A percentile compares a stretch with the other conserved stretches of the same genome.
Conservation (phyloP, 2,113 vertebrate genomes). For the Channa maculata region DNA sequence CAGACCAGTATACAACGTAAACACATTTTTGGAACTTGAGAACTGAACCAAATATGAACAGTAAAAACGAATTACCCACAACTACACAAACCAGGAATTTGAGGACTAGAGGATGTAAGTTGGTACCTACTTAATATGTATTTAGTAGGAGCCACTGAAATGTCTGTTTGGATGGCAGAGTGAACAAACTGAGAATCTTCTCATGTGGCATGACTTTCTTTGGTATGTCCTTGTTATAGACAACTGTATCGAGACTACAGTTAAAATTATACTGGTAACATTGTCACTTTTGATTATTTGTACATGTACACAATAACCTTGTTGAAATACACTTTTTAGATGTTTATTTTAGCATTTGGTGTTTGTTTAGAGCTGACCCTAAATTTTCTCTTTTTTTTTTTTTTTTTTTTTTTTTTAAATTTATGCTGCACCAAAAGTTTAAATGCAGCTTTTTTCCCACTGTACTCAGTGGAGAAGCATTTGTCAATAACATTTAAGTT, state of each 20-base stretch:
- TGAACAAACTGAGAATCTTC: conserved; percentile 41
- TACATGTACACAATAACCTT: conserved; percentile 69
- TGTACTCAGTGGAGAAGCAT: conserved; percentile 40
- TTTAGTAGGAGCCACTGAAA: conserved; percentile 55
- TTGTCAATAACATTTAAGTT: conserved; percentile 37
- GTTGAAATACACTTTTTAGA: conserved; percentile 70
- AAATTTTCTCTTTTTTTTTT: conserved; percentile 29
- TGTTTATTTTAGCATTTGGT: conserved; percentile 80
- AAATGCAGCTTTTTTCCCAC: conserved; percentile 48
- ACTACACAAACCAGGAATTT: conserved; percentile 50
- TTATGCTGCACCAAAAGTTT: conserved; percentile 52
- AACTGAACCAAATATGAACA: conserved; percentile 78
- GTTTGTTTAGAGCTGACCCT: conserved; percentile 71
- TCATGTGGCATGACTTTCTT: conserved; percentile 34
- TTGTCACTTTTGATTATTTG: conserved; percentile 67
- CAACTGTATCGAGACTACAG: conserved; percentile 60
- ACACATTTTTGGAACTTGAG: conserved; percentile 61
- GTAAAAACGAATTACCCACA: conserved; percentile 54
- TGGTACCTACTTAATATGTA: conserved; percentile 45
- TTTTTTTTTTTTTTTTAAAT: conserved; percentile 18
- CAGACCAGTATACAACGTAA: conserved; percentile 61
- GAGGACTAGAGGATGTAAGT: conserved; percentile 44
- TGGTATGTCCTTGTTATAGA: conserved; percentile 32
- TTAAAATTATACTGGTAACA: conserved; percentile 65
- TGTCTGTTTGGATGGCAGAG: conserved; percentile 31